Percentiles rank a stretch among this genome's conserved stretches.
Conservation (phyloP, 2,113 vertebrate species). For the Osmerus eperlanus region DNA sequence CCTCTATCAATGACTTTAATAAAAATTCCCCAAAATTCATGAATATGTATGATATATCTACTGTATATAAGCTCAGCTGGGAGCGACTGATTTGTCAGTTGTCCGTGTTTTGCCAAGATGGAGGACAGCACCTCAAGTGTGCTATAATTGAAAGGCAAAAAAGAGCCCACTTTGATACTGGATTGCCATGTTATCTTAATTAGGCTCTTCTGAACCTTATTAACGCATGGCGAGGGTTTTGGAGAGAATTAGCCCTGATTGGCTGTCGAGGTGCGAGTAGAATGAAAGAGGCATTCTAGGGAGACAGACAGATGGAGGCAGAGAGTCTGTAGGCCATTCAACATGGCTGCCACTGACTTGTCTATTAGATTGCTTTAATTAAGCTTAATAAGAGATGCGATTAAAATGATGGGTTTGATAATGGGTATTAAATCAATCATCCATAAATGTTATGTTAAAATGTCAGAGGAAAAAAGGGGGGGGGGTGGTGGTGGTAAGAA, state of each 20-base stretch:
- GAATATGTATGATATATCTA: conserved; percentile 77
- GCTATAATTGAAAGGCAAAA: conserved; percentile 74
- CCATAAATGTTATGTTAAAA: conserved; percentile 95
- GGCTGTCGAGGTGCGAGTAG: conserved; percentile 60
- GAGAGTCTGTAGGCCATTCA: conserved; percentile 20
- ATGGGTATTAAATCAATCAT: conserved; percentile 93
- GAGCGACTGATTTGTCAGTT: conserved; percentile 84
- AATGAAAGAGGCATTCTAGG: conserved; percentile 55
- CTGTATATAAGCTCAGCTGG: conserved; percentile 58
- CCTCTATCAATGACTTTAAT: conserved; percentile 80
- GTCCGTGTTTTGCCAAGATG: conserved; percentile 79
- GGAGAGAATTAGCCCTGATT: conserved; percentile 65
- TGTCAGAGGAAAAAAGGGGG: conserved; percentile 48
- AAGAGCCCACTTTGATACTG: conserved; percentile 63
- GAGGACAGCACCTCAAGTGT: conserved; percentile 75
- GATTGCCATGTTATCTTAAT: conserved; percentile 72
- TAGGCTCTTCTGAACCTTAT: conserved; percentile 75
- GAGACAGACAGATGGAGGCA: conserved; percentile 41
- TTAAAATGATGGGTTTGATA: conserved; percentile 96
- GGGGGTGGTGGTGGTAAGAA: conserved; percentile 24
- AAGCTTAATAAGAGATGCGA: conserved; percentile 95
- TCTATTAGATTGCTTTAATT: conserved; percentile 96
- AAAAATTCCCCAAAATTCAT: conserved; percentile 79
- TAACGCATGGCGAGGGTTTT: conserved; percentile 72
- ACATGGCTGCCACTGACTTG: too few species aligned